These are phyloP conservation scores for Alentia gelatinosa DNA, from an alignment of 2,888 invertebrate genomes.

Conservation along the genomic window DNA sequence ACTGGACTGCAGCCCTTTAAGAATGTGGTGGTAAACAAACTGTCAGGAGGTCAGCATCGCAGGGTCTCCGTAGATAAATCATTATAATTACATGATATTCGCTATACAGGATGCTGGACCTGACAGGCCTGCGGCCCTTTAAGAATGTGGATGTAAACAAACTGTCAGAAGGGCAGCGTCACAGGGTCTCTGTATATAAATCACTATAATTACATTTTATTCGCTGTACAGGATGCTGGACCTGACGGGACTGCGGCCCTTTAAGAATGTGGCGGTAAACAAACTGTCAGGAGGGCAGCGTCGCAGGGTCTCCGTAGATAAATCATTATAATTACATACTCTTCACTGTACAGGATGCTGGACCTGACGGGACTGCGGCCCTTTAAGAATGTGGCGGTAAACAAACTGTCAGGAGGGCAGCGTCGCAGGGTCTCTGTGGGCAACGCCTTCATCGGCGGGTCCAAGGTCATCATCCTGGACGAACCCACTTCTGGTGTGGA, in stretches of 20 bases:
- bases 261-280: conserved; percentile 66
- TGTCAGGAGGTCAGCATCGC: conserved; percentile 81
- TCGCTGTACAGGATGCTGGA: conserved; percentile 74
- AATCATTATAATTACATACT: not conserved
- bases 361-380: conserved; percentile 76
- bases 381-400: conserved; percentile 65
- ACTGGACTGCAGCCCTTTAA: conserved; percentile 73
- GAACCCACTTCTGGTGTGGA: conserved; percentile 81
- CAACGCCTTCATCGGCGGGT: conserved; percentile 81
- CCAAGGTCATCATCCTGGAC: conserved; percentile 80
- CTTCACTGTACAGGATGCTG: conserved; percentile 70
- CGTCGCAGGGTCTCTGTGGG: conserved; percentile 80
- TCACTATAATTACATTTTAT: not conserved
- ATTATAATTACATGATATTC: too few relatives aligned
- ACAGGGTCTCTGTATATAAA: conserved; percentile 80
- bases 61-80: conserved; percentile 80
- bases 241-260: conserved; percentile 75
- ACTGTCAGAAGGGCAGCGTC: conserved; percentile 80
- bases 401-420: conserved; percentile 80
- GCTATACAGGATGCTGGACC: conserved; percentile 75
- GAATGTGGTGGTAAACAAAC: conserved; percentile 68
- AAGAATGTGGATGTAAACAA: conserved; percentile 68
- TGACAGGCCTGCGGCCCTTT: conserved; percentile 74
- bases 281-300: conserved; percentile 81
- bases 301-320: conserved; percentile 80